These are phyloP conservation scores for Eira barbara DNA, from an alignment of 2,113 vertebrate genomes.

Conservation along the genomic window DNA sequence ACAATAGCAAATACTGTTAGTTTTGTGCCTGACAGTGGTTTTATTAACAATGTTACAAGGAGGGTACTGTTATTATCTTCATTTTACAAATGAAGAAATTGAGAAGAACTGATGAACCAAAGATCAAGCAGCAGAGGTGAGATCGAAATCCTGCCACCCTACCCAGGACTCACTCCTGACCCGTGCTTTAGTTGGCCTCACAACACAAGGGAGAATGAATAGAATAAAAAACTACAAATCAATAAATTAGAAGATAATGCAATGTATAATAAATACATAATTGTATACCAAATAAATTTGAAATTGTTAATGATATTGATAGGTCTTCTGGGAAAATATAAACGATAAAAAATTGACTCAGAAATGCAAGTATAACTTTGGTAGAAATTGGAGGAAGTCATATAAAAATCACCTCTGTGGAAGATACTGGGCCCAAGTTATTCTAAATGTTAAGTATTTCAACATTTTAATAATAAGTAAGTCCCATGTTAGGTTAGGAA, in stretches of 20 bases:
- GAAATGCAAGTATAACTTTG: background rate
- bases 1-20: background rate
- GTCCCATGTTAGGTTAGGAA: background rate
- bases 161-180: background rate
- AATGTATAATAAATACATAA: background rate
- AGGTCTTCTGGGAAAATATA: background rate
- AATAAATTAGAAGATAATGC: background rate
- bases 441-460: constrained; percentile 7
- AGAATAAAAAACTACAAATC: background rate
- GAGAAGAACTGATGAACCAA: background rate
- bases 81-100: background rate
- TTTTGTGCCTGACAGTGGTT: background rate
- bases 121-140: background rate
- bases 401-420: background rate
- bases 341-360: background rate
- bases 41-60: background rate
- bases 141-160: background rate
- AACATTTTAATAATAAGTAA: constrained; percentile 17
- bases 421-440: background rate
- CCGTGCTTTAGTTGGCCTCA: background rate
- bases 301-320: background rate
- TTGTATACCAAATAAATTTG: background rate
- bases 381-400: background rate
- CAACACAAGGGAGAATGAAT: background rate
- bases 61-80: background rate